Percentiles rank a stretch among this genome's conserved stretches.
phyloP scores from a whole-genome alignment of 2,888 invertebrate genomes.

The Drosophila robusta region DNA sequence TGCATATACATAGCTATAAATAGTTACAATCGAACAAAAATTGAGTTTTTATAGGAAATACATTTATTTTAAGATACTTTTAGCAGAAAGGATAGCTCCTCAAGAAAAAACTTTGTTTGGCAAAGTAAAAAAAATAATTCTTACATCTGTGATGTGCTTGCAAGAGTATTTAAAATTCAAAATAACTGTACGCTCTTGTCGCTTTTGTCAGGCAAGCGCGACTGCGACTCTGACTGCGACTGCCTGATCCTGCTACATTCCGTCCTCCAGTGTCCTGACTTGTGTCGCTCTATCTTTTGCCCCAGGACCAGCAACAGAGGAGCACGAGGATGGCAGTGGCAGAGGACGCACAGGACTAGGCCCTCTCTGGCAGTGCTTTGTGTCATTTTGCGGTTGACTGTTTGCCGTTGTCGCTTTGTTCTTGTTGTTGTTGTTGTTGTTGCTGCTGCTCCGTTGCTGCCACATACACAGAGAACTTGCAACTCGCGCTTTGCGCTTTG shows the following conservation, averaged over 20 bases:
- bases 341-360: conserved; percentile 19
- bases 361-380: conserved; percentile 56
- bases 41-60: too few species aligned
- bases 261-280: conserved; percentile 25
- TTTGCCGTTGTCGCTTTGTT: conserved; percentile 18
- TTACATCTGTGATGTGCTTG: background rate
- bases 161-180: background rate
- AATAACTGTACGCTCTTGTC: background rate
- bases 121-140: too few species aligned
- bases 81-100: too few species aligned
- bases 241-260: conserved; percentile 52
- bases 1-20: too few species aligned
- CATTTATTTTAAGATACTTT: too few species aligned
- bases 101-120: too few species aligned
- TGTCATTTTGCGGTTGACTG: conserved; percentile 61
- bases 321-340: background rate
- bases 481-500: conserved; percentile 45
- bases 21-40: too few species aligned
- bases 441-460: conserved; percentile 36
- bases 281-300: conserved; percentile 35
- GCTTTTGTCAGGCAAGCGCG: conserved; percentile 31
- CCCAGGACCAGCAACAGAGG: conserved; percentile 24
- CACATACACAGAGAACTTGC: conserved; percentile 34
- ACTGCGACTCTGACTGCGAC: background rate
- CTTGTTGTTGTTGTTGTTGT: conserved; percentile 6